Conservation (phyloP, 2,113 vertebrate genomes). For the Muntiacus muntjak region DNA sequence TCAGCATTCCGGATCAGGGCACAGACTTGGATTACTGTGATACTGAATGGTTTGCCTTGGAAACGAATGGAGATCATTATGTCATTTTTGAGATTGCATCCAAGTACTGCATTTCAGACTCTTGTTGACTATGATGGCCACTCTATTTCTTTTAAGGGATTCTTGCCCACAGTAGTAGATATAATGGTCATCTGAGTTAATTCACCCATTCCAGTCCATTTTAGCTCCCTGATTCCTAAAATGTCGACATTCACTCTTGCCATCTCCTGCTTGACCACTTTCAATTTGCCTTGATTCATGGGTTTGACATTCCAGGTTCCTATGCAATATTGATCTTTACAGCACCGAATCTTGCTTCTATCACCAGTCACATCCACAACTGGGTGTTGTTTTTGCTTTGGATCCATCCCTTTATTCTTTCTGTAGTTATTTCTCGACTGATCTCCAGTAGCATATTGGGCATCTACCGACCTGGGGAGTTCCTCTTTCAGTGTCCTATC, state of each 20-base stretch:
- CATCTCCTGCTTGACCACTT: background rate
- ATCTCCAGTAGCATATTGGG: background rate
- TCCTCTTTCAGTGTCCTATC: background rate
- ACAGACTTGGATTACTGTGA: too few relatives aligned
- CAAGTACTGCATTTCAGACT: background rate
- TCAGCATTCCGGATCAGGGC: too few relatives aligned
- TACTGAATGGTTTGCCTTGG: too few relatives aligned
- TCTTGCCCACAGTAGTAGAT: background rate
- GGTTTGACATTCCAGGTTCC: background rate
- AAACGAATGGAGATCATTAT: background rate
- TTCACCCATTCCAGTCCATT: background rate
- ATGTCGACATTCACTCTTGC: background rate
- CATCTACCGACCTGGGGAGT: background rate
- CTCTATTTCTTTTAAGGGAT: background rate
- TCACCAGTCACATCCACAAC: background rate
- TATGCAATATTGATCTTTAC: background rate
- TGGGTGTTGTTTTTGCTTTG: background rate
- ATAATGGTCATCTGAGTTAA: background rate
- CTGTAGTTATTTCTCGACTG: background rate
- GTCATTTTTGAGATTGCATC: background rate
- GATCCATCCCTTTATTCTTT: background rate
- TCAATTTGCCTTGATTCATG: background rate
- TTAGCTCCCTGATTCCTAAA: background rate
- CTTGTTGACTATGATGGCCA: background rate
- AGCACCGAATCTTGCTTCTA: background rate